phyloP scores from a whole-genome alignment of 2,113 vertebrate genomes.

The Trogon melanurus region DNA sequence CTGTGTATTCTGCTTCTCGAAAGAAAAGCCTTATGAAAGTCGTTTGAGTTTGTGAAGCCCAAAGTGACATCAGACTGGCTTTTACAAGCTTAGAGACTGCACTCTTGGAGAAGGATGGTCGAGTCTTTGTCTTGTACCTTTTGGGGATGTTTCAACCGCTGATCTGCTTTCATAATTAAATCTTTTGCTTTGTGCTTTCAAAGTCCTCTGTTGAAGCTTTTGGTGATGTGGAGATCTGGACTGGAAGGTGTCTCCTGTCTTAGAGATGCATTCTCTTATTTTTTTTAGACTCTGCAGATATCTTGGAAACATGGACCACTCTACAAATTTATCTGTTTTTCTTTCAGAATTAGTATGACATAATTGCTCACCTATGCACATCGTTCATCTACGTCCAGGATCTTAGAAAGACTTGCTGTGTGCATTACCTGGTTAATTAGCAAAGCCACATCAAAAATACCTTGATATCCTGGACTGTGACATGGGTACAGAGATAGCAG shows the following conservation, averaged over 20 bases:
- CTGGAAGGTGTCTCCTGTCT: neutral
- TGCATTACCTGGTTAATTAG: neutral
- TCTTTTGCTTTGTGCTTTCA: neutral
- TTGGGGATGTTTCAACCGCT: neutral
- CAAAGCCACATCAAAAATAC: neutral
- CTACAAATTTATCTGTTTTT: neutral
- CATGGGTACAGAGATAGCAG: neutral
- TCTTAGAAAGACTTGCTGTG: neutral
- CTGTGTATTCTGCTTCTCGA: neutral
- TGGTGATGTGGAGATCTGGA: neutral
- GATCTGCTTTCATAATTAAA: neutral
- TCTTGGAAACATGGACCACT: neutral
- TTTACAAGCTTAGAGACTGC: neutral
- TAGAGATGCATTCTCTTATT: neutral
- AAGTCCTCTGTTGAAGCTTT: neutral
- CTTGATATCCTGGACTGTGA: neutral
- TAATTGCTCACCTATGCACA: neutral
- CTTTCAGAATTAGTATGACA: neutral
- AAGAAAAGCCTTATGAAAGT: neutral
- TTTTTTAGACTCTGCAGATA: neutral
- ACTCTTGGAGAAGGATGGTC: neutral
- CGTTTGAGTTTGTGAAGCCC: neutral
- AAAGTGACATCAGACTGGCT: neutral
- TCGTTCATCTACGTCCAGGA: neutral
- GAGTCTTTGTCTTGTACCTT: neutral